These are phyloP conservation scores for Penaeus chinensis DNA, from an alignment of 1,140 invertebrate species.

Conservation along the genomic window DNA sequence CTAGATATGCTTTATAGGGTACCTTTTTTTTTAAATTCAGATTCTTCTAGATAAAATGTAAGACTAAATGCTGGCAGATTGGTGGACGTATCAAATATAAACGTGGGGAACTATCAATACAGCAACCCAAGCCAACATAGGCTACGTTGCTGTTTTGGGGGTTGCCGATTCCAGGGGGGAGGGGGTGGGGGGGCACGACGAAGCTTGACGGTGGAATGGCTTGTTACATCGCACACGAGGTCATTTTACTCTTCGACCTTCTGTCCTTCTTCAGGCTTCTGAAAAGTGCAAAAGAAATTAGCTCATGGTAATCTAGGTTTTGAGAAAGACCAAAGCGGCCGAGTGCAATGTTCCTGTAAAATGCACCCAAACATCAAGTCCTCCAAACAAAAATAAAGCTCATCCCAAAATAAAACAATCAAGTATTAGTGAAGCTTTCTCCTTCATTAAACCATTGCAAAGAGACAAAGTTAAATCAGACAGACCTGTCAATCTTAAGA, in stretches of 20 bases:
- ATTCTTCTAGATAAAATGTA: slow-evolving; percentile 39
- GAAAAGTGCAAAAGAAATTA: not conserved
- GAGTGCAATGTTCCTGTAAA: too few species aligned
- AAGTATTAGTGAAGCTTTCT: not conserved
- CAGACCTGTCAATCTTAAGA: too few species aligned
- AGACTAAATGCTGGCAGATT: slow-evolving; percentile 28
- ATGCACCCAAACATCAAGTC: too few species aligned
- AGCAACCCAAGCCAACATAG: slow-evolving; percentile 19
- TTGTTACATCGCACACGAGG: slow-evolving; percentile 36
- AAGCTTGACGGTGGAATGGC: slow-evolving; percentile 57
- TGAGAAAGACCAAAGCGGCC: too few species aligned
- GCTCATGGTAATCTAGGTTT: too few species aligned
- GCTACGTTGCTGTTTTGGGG: not conserved
- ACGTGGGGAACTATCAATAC: slow-evolving; percentile 21
- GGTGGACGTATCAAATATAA: slow-evolving; percentile 30
- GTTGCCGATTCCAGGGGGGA: slow-evolving; percentile 31
- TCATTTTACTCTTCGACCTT: slow-evolving; percentile 45
- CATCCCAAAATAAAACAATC: not conserved
- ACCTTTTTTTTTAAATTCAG: not conserved
- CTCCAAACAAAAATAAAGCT: not conserved
- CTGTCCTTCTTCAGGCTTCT: slow-evolving; percentile 49
- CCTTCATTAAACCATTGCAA: too few species aligned
- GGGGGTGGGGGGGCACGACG: slow-evolving; percentile 29
- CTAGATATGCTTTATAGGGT: not conserved
- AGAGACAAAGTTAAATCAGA: too few species aligned